A percentile compares a stretch with the other conserved stretches of the same genome.
These are phyloP conservation scores for Muscina levida DNA, from an alignment of 2,888 invertebrate genomes.

Conservation along the genomic window DNA sequence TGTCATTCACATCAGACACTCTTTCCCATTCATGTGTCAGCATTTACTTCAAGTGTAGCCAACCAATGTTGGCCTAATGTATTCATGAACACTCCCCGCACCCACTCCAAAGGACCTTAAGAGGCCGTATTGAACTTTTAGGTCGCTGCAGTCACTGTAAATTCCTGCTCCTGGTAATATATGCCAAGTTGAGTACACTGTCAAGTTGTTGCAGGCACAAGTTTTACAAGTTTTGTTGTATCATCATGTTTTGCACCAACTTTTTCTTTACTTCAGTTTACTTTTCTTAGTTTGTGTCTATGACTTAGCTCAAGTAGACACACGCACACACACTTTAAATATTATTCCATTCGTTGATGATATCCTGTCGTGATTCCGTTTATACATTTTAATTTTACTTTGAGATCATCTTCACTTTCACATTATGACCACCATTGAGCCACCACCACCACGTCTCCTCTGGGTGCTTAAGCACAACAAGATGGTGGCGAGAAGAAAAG, in stretches of 20 bases:
- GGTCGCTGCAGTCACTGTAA: neutral
- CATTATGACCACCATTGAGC: neutral
- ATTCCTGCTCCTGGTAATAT: constrained; percentile 10
- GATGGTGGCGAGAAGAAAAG: neutral
- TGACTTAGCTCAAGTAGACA: neutral
- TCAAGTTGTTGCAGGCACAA: constrained; percentile 28
- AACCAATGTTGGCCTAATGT: constrained; percentile 1
- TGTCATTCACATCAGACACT: constrained; percentile 20
- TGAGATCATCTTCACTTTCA: constrained; percentile 42
- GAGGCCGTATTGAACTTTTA: constrained; percentile 27
- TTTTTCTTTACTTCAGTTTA: neutral
- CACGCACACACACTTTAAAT: constrained; percentile 34
- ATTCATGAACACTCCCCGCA: neutral
- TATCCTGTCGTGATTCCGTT: constrained; percentile 56
- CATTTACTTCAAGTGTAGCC: constrained; percentile 47
- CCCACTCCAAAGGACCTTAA: neutral
- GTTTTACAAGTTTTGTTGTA: constrained; percentile 21
- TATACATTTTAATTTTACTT: neutral
- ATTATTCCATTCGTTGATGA: constrained; percentile 21
- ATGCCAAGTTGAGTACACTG: constrained; percentile 10
- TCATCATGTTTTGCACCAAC: constrained; percentile 29
- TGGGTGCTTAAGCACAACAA: neutral
- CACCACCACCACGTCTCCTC: too few species aligned
- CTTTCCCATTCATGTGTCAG: constrained; percentile 56
- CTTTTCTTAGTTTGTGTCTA: constrained; percentile 31